phyloP scores from a whole-genome alignment of 2,888 invertebrate genomes.

The Stenurella melanura region DNA sequence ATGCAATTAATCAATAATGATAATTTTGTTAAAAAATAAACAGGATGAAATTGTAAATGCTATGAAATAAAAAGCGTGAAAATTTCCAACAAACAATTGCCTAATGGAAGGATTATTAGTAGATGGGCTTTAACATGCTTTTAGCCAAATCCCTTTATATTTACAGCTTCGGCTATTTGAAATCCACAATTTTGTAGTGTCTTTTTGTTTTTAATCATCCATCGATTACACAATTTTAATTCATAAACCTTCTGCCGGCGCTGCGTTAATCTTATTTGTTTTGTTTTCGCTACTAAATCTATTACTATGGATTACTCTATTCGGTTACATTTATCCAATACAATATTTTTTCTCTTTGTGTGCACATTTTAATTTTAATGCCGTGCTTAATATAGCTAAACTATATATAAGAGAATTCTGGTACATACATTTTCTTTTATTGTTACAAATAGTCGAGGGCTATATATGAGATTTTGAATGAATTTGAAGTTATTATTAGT shows the following conservation, averaged over 20 bases:
- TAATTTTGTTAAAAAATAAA: not conserved
- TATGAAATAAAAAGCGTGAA: slow-evolving; percentile 53
- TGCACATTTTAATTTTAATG: not conserved
- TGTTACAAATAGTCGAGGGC: too few relatives aligned
- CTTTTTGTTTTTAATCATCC: slow-evolving; percentile 53
- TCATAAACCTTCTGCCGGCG: slow-evolving; percentile 42
- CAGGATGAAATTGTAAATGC: not conserved
- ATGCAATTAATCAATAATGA: not conserved
- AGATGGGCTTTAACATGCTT: slow-evolving; percentile 51
- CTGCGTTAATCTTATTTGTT: slow-evolving; percentile 9
- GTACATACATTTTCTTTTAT: too few relatives aligned
- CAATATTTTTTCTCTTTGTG: not conserved
- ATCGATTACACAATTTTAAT: slow-evolving; percentile 57
- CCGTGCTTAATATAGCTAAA: not conserved
- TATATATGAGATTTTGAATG: too few relatives aligned
- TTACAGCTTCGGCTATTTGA: slow-evolving; percentile 26
- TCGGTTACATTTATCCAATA: not conserved
- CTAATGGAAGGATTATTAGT: slow-evolving; percentile 57
- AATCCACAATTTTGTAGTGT: slow-evolving; percentile 34
- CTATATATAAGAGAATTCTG: not conserved
- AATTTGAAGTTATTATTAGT: too few relatives aligned
- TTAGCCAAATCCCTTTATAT: slow-evolving; percentile 48
- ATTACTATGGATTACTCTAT: slow-evolving; percentile 9
- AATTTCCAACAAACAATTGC: slow-evolving; percentile 54
- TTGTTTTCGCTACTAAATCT: slow-evolving; percentile 12